Evolutionary conservation across 2,113 vertebrate genomes (phyloP).

Genomic region (Brienomyrus longianalis): DNA sequence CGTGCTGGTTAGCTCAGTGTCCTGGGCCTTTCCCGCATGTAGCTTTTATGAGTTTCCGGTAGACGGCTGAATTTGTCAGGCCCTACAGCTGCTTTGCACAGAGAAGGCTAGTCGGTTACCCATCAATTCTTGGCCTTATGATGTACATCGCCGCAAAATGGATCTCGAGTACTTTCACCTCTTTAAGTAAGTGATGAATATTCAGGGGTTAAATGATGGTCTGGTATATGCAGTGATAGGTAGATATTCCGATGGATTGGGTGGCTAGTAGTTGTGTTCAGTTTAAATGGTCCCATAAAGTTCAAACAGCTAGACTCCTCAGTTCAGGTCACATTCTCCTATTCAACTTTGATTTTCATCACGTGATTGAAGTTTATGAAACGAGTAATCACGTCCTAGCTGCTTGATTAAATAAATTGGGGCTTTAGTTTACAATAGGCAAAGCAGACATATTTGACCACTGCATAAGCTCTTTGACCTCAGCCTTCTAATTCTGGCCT

Average conservation of each 20-base stretch:
- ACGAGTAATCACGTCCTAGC: neutral
- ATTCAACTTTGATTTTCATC: neutral
- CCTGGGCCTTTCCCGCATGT: neutral
- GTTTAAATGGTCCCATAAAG: neutral
- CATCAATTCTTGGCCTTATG: neutral
- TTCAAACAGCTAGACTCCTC: neutral
- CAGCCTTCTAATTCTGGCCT: neutral
- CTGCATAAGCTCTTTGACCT: neutral
- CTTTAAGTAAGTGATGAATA: neutral
- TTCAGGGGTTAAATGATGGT: neutral
- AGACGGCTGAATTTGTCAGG: neutral
- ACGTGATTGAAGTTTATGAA: neutral
- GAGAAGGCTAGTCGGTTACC: neutral
- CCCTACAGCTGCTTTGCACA: neutral
- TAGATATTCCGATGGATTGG: neutral
- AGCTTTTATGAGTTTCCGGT: neutral
- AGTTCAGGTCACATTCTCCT: neutral
- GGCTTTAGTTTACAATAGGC: neutral
- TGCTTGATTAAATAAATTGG: neutral
- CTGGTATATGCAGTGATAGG: neutral
- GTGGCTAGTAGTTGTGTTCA: neutral
- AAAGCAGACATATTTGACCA: neutral
- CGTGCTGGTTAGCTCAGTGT: neutral
- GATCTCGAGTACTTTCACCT: neutral
- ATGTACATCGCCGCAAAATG: neutral